Conservation (phyloP, 1,140 invertebrate species). For the Lerema accius region DNA sequence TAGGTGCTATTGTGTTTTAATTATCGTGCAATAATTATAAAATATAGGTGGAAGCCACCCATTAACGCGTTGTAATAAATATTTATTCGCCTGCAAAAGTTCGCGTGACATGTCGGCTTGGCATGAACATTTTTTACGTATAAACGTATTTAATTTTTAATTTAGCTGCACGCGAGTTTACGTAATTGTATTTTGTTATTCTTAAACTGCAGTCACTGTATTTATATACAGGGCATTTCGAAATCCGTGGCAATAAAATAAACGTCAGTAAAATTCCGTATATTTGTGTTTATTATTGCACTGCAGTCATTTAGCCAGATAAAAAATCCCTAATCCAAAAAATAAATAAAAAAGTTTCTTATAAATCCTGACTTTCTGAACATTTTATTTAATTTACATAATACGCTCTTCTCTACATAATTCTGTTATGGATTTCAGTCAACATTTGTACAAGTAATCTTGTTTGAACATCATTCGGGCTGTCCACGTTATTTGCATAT, state of each 20-base stretch:
- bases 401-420: background rate
- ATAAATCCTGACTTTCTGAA: background rate
- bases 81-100: slow-evolving; percentile 31
- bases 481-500: slow-evolving; percentile 63
- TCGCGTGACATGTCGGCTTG: slow-evolving; percentile 30
- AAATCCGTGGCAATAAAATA: no score
- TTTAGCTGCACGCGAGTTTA: slow-evolving; percentile 27
- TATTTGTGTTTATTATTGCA: no score
- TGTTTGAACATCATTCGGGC: slow-evolving; percentile 59
- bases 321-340: no score
- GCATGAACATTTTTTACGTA: slow-evolving; percentile 29
- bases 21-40: slow-evolving; percentile 21
- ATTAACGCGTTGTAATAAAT: slow-evolving; percentile 31
- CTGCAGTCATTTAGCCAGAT: no score
- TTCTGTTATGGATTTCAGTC: slow-evolving; percentile 25
- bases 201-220: slow-evolving; percentile 2
- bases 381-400: background rate
- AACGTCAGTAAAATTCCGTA: no score
- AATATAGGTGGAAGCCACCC: slow-evolving; percentile 28
- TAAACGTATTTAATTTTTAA: slow-evolving; percentile 36
- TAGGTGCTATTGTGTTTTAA: slow-evolving; percentile 14
- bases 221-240: no score
- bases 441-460: slow-evolving; percentile 60
- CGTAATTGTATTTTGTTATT: slow-evolving; percentile 12
- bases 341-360: background rate